These are phyloP conservation scores for Mormyrus iriodes DNA, from an alignment of 2,113 vertebrate genomes.

Conservation along the genomic window DNA sequence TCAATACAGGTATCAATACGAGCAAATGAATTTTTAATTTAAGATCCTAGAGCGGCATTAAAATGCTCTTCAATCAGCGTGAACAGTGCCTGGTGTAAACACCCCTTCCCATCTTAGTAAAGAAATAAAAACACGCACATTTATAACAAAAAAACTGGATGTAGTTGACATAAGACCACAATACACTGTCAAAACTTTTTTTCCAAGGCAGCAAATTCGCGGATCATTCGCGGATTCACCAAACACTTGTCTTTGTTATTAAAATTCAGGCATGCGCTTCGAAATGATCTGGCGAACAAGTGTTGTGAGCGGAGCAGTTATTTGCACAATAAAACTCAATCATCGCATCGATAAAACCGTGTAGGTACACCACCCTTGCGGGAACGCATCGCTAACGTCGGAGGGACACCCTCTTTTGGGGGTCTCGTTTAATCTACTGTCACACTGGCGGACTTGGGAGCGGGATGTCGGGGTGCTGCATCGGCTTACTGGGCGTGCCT, in stretches of 20 bases:
- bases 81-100: neutral
- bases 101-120: neutral
- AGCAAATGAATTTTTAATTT: neutral
- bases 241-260: conserved; percentile 1
- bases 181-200: conserved; percentile 10
- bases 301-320: conserved; percentile 29
- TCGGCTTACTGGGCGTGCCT: conserved; percentile 55
- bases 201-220: neutral
- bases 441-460: conserved; percentile 23
- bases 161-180: neutral
- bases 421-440: conserved; percentile 1
- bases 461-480: conserved; percentile 44
- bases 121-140: neutral
- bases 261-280: conserved; percentile 46
- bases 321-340: conserved; percentile 25
- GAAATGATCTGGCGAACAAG: conserved; percentile 32
- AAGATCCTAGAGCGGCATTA: neutral
- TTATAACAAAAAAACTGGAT: neutral
- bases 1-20: neutral
- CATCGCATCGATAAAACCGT: neutral
- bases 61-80: neutral
- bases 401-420: neutral
- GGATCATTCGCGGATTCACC: neutral
- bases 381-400: neutral
- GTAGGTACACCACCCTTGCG: too few relatives aligned